These are phyloP conservation scores for Drosophila pseudotakahashii DNA, from an alignment of 2,888 invertebrate genomes.

Conservation along the genomic window DNA sequence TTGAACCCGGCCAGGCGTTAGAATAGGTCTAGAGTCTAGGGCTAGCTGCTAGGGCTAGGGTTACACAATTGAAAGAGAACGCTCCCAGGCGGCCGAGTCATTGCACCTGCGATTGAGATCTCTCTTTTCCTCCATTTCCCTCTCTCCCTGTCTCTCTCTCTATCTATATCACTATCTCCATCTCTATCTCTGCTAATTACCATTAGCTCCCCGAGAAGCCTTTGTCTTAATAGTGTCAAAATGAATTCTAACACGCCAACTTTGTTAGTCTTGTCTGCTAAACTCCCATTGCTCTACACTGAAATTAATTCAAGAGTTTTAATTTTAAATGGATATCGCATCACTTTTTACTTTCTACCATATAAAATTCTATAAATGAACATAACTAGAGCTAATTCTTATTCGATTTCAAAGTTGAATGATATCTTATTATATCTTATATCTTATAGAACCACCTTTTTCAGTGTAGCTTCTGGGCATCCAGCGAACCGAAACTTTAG, in stretches of 20 bases:
- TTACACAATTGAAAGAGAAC: constrained; percentile 50
- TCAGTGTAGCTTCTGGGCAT: constrained; percentile 9
- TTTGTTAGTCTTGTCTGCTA: constrained; percentile 4
- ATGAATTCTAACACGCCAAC: constrained; percentile 71
- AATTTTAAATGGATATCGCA: not conserved
- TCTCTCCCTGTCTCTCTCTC: constrained; percentile 5
- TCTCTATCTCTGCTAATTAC: constrained; percentile 65
- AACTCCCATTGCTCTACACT: not conserved
- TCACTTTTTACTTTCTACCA: too few species aligned
- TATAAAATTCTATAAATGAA: too few species aligned
- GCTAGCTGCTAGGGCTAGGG: constrained; percentile 25
- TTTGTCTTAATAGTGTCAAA: constrained; percentile 74
- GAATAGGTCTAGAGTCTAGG: constrained; percentile 13
- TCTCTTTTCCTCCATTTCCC: not conserved
- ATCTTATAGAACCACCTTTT: not conserved
- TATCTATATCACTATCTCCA: not conserved
- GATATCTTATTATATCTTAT: too few species aligned
- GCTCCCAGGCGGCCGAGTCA: constrained; percentile 45
- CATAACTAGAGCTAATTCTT: too few species aligned
- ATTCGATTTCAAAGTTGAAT: too few species aligned
- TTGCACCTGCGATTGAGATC: constrained; percentile 45
- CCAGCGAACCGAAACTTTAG: constrained; percentile 53
- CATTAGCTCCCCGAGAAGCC: constrained; percentile 59
- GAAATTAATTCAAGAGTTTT: not conserved
- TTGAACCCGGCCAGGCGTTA: constrained; percentile 40